These are phyloP conservation scores for Pegoplata infirma DNA, from an alignment of 2,888 invertebrate species.

Conservation along the genomic window DNA sequence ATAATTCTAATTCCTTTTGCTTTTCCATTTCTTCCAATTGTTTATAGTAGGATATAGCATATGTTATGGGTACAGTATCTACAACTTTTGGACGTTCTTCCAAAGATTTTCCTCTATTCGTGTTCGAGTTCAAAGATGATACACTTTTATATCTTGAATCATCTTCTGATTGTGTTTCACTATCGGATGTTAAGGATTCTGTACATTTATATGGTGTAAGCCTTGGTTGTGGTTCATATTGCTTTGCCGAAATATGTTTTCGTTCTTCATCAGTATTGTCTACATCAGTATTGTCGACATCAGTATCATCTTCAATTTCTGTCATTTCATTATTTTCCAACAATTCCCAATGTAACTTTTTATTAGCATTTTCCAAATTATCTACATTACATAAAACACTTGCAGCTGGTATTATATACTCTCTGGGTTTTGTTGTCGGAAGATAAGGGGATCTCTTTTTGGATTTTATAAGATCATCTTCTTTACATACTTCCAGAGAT, in stretches of 20 bases:
- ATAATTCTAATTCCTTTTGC: too few relatives aligned
- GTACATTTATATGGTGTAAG: background rate
- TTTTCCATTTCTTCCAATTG: constrained; percentile 1
- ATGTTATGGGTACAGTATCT: constrained; percentile 10
- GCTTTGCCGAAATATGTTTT: background rate
- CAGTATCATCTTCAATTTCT: constrained; percentile 58
- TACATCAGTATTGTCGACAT: constrained; percentile 41
- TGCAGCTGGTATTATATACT: constrained; percentile 46
- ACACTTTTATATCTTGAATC: background rate
- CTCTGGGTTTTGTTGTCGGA: constrained; percentile 12
- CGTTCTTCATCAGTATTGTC: constrained; percentile 52
- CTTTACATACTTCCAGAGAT: background rate
- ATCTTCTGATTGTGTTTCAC: background rate
- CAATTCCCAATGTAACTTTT: constrained; percentile 51
- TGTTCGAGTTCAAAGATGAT: background rate
- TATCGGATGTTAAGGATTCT: background rate
- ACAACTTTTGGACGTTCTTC: background rate
- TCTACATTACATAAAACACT: constrained; percentile 53
- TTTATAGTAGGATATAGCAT: background rate
- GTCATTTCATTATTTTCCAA: constrained; percentile 39
- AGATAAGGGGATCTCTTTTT: constrained; percentile 34
- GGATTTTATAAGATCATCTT: constrained; percentile 16
- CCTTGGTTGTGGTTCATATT: background rate
- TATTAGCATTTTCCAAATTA: constrained; percentile 52
- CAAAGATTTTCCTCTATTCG: background rate